phyloP scores from a whole-genome alignment of 2,888 invertebrate genomes.

The Dasypogon diadema region DNA sequence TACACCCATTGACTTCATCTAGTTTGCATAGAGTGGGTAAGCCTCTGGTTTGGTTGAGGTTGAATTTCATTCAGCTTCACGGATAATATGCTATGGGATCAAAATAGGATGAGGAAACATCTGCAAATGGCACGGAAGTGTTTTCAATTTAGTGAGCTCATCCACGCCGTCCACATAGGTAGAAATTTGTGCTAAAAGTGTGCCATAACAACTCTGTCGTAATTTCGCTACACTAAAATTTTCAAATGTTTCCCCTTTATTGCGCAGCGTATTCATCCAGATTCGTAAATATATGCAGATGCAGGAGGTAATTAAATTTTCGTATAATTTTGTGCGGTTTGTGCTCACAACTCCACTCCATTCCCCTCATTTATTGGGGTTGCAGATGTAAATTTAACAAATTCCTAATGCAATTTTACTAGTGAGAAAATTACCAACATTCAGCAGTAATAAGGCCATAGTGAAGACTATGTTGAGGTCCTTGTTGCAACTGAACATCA shows the following conservation, averaged over 20 bases:
- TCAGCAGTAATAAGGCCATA: no score
- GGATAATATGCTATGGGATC: constrained; percentile 1
- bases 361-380: not conserved
- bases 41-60: constrained; percentile 32
- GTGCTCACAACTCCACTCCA: constrained; percentile 4
- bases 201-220: constrained; percentile 13
- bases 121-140: constrained; percentile 41
- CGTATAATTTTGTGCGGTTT: constrained; percentile 10
- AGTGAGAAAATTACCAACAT: no score
- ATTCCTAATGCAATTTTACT: no score
- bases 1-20: constrained; percentile 32
- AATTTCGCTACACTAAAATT: constrained; percentile 27
- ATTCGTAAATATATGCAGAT: constrained; percentile 20
- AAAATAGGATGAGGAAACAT: constrained; percentile 10
- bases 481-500: no score
- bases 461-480: no score
- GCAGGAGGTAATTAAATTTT: constrained; percentile 23
- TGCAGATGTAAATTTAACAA: not conserved
- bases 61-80: not conserved
- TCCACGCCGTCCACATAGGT: not conserved
- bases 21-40: constrained; percentile 37
- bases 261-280: not conserved
- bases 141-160: constrained; percentile 35
- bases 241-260: constrained; percentile 25
- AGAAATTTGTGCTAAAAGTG: constrained; percentile 1